phyloP scores from a whole-genome alignment of 2,888 invertebrate species.

The Cartodere bifasciata region DNA sequence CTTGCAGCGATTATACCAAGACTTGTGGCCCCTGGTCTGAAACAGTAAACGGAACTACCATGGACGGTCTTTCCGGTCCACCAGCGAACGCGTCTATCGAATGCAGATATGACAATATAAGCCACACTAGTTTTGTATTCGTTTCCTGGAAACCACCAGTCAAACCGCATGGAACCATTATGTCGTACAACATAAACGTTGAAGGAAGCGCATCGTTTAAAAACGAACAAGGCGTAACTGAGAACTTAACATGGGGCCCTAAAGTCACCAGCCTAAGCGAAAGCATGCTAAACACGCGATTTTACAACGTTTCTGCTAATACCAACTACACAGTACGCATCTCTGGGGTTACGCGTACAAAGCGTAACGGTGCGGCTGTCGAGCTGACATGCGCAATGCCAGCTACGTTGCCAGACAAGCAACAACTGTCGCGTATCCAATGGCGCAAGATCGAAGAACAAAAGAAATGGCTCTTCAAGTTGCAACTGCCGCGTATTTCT shows the following conservation, averaged over 20 bases:
- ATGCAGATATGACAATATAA: constrained; percentile 52
- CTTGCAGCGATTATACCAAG: constrained; percentile 67
- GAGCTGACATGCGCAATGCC: constrained; percentile 54
- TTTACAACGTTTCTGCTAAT: constrained; percentile 64
- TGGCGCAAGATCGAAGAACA: constrained; percentile 52
- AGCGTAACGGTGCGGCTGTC: constrained; percentile 57
- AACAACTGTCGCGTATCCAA: constrained; percentile 43
- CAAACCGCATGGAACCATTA: constrained; percentile 66
- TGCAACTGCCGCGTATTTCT: constrained; percentile 62
- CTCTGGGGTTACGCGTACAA: constrained; percentile 64
- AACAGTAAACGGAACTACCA: constrained; percentile 65
- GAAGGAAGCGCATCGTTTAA: constrained; percentile 43
- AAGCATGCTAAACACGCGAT: constrained; percentile 38
- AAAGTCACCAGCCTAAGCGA: constrained; percentile 45
- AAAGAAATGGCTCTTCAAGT: constrained; percentile 59
- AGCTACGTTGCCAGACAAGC: constrained; percentile 55
- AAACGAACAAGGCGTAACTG: constrained; percentile 37
- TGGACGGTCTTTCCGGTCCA: constrained; percentile 68
- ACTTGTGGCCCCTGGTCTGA: constrained; percentile 69
- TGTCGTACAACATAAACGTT: constrained; percentile 56
- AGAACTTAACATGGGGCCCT: constrained; percentile 45
- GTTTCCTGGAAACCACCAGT: constrained; percentile 63
- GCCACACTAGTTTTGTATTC: constrained; percentile 47
- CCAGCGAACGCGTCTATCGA: constrained; percentile 53
- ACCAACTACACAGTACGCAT: constrained; percentile 72